Percentiles rank a stretch among this genome's conserved stretches.
phyloP scores from a whole-genome alignment of 2,888 invertebrate genomes.

The Anticlea derivata region DNA sequence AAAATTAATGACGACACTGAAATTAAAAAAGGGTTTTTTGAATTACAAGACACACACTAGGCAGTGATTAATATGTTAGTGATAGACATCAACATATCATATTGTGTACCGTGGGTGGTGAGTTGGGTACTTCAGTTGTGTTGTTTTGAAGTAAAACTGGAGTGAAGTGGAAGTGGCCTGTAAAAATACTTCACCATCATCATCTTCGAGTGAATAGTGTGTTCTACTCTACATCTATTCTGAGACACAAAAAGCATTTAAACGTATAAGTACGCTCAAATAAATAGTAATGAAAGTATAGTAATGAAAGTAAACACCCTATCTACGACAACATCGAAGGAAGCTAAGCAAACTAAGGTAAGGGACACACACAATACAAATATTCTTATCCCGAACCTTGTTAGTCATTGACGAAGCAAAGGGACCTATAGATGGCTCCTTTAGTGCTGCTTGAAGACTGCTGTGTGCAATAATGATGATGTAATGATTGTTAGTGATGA shows the following conservation, averaged over 20 bases:
- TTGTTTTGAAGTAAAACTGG: conserved; percentile 63
- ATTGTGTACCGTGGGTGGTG: conserved; percentile 70
- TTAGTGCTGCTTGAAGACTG: conserved; percentile 72
- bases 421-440: conserved; percentile 72
- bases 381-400: conserved; percentile 68
- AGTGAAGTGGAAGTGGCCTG: conserved; percentile 71
- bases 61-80: conserved; percentile 51
- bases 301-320: too few species aligned
- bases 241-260: conserved; percentile 29
- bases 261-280: conserved; percentile 20
- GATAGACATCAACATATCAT: conserved; percentile 38
- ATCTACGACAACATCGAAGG: conserved; percentile 39
- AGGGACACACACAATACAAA: conserved; percentile 52
- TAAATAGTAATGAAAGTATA: conserved; percentile 15
- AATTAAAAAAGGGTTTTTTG: conserved; percentile 12
- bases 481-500: conserved; percentile 64
- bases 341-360: conserved; percentile 58
- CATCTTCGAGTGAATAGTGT: conserved; percentile 15
- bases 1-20: conserved; percentile 10
- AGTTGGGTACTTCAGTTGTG: conserved; percentile 53
- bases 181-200: conserved; percentile 53
- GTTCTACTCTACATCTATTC: conserved; percentile 3
- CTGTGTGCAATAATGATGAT: conserved; percentile 69
- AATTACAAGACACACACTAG: conserved; percentile 32
- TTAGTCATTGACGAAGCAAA: conserved; percentile 63